Evolutionary conservation across 1,140 invertebrate species (phyloP).

Genomic region (Hylaeus volcanicus): DNA sequence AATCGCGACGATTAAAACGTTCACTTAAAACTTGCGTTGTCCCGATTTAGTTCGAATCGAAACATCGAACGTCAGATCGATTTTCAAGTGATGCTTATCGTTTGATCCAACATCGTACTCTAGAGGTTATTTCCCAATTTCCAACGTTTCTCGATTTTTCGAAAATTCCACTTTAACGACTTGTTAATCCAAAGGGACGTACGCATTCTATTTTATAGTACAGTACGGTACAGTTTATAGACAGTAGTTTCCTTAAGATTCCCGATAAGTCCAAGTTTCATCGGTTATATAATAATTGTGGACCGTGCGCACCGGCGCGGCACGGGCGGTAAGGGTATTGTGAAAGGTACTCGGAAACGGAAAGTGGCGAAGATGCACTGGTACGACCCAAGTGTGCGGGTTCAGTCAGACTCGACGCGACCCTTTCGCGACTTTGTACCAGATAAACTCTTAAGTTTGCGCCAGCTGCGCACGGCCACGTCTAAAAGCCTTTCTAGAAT

Average conservation of each 20-base stretch:
- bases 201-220: background rate
- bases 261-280: conserved; percentile 27
- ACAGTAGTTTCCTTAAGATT: background rate
- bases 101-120: no score
- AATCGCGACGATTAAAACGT: background rate
- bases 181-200: no score
- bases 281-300: conserved; percentile 23
- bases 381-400: background rate
- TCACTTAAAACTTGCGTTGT: background rate
- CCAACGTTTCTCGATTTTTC: no score
- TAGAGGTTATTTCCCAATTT: no score
- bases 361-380: background rate
- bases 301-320: background rate
- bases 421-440: conserved; percentile 56
- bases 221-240: background rate
- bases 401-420: conserved; percentile 23
- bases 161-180: no score
- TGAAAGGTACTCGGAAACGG: no score
- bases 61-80: no score
- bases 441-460: conserved; percentile 65
- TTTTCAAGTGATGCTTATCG: no score
- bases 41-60: background rate
- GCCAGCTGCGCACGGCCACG: conserved; percentile 4
- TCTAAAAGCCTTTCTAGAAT: conserved; percentile 45
- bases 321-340: no score